Evolutionary conservation across 2,888 invertebrate species (phyloP).

Genomic region (Eretmocerus hayati): DNA sequence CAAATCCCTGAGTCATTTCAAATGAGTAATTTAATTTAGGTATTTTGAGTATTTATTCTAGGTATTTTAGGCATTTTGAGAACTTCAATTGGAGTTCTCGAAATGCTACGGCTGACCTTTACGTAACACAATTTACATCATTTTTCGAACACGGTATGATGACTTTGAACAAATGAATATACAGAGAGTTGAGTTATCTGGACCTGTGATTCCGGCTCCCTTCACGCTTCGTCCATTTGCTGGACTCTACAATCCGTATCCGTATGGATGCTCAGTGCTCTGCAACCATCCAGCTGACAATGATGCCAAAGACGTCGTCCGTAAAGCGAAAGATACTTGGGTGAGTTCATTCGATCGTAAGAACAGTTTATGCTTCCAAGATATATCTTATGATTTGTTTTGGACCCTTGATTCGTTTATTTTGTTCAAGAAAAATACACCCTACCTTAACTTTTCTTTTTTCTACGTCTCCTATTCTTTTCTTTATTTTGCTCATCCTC

Average conservation of each 20-base stretch:
- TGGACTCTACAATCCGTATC: constrained; percentile 74
- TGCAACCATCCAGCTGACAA: constrained; percentile 79
- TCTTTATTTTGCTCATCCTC: no score
- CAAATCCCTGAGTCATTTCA: no score
- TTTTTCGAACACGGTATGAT: constrained; percentile 2
- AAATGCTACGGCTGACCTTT: neutral
- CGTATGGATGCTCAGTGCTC: constrained; percentile 71
- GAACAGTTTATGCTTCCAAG: no score
- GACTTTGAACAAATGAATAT: neutral
- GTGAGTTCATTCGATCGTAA: no score
- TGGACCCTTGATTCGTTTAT: no score
- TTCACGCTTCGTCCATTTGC: constrained; percentile 72
- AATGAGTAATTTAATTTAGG: no score
- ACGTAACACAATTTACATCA: constrained; percentile 2
- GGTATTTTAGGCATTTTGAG: neutral
- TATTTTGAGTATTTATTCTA: neutral
- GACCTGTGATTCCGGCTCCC: constrained; percentile 58
- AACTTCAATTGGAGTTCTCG: neutral
- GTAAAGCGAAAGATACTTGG: constrained; percentile 65
- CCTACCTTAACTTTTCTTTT: no score
- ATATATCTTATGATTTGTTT: no score
- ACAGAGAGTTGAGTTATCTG: constrained; percentile 39
- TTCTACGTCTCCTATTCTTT: no score
- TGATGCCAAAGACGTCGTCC: constrained; percentile 65
- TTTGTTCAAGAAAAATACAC: no score